phyloP scores from a whole-genome alignment of 2,113 vertebrate species.

The Neogale vison region DNA sequence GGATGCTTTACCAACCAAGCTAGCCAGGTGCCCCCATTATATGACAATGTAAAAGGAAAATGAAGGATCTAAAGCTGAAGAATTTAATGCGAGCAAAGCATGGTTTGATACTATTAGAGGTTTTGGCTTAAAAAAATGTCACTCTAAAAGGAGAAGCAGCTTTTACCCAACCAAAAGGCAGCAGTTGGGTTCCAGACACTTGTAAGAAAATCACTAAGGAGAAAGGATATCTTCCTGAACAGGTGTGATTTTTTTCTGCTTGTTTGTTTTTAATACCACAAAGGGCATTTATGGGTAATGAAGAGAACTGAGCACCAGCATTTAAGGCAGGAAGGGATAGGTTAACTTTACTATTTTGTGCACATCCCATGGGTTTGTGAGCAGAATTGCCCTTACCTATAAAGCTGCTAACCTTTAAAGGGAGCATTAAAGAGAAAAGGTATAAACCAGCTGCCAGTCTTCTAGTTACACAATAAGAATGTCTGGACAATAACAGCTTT shows the following conservation, averaged over 20 bases:
- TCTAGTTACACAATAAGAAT: not conserved
- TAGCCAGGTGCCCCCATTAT: not conserved
- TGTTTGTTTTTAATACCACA: not conserved
- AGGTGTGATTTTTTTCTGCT: not conserved
- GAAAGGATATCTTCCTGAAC: not conserved
- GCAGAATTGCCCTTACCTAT: not conserved
- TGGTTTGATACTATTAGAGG: not conserved
- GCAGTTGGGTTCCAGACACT: not conserved
- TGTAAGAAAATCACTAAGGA: not conserved
- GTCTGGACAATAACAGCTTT: not conserved
- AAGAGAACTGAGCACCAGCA: not conserved
- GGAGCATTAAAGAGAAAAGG: not conserved
- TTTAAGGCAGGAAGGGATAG: not conserved
- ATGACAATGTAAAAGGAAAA: not conserved
- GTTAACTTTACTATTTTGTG: not conserved
- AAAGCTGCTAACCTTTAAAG: not conserved
- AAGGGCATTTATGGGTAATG: not conserved
- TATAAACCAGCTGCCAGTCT: not conserved
- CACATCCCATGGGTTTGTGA: not conserved
- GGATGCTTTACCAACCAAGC: not conserved
- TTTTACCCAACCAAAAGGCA: not conserved
- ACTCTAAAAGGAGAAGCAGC: not conserved
- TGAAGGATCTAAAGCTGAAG: not conserved
- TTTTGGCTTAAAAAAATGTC: not conserved
- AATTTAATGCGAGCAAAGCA: not conserved